Conservation (phyloP, 2,797 vertebrate species). For the Mormyrops boulengeri region DNA sequence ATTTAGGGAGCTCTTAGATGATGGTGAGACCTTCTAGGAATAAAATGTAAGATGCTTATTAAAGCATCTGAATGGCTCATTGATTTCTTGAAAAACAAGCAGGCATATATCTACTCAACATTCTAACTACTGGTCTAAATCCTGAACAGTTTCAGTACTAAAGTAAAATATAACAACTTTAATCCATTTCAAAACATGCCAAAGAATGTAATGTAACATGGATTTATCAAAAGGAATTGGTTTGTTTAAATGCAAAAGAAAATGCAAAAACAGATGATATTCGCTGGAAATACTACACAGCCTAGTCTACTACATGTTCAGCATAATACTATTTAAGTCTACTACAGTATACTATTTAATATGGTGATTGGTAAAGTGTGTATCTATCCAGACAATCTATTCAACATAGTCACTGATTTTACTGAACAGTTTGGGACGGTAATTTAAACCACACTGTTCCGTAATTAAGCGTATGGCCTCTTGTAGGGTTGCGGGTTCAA, state of each 20-base stretch:
- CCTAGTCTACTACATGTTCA: neutral
- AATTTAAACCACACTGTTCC: neutral
- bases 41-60: neutral
- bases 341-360: neutral
- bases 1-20: neutral
- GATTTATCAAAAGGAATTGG: neutral
- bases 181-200: neutral
- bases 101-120: neutral
- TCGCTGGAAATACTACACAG: neutral
- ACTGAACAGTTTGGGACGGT: neutral
- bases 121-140: neutral
- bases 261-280: neutral
- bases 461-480: neutral
- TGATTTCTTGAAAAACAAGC: neutral
- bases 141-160: neutral
- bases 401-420: neutral
- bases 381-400: neutral
- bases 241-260: neutral
- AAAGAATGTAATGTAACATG: neutral
- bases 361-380: neutral
- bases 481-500: neutral
- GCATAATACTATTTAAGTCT: neutral
- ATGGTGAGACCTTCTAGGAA: neutral
- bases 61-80: neutral
- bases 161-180: neutral